Evolutionary conservation across 1,140 invertebrate genomes (phyloP).

Genomic region (Drosophila kikkawai): DNA sequence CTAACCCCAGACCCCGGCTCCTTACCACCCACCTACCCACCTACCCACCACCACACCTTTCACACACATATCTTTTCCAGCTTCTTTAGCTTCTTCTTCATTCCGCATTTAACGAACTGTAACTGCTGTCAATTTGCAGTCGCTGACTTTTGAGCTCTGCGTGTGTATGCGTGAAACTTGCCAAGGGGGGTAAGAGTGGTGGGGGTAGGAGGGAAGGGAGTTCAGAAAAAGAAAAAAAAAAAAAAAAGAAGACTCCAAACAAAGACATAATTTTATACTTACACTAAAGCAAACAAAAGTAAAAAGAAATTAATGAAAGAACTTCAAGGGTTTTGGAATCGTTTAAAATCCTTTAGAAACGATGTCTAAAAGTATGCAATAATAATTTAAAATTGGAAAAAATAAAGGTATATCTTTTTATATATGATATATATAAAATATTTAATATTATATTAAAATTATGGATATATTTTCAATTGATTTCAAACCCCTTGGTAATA

Average conservation of each 20-base stretch:
- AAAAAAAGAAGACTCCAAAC: constrained; percentile 28
- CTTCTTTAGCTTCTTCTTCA: constrained; percentile 37
- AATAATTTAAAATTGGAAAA: too few relatives aligned
- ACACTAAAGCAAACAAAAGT: background rate
- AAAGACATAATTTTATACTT: constrained; percentile 67
- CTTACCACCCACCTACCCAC: too few relatives aligned
- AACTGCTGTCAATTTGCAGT: constrained; percentile 83
- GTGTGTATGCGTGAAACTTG: constrained; percentile 5
- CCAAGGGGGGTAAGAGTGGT: background rate
- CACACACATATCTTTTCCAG: constrained; percentile 17
- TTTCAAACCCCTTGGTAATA: too few relatives aligned
- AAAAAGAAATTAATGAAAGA: background rate
- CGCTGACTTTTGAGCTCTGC: constrained; percentile 76
- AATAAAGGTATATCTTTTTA: too few relatives aligned
- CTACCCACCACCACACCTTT: background rate
- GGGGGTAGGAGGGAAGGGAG: background rate
- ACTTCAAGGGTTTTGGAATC: background rate
- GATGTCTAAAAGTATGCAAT: background rate
- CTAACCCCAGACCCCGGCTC: background rate
- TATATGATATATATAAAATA: too few relatives aligned
- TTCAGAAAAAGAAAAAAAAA: background rate
- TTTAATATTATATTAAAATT: too few relatives aligned
- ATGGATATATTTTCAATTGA: too few relatives aligned
- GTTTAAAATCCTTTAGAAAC: background rate
- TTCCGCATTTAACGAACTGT: constrained; percentile 80